A percentile compares a stretch with the other conserved stretches of the same genome.
Conservation (phyloP, 2,797 vertebrate species). For the Miopithecus talapoin region DNA sequence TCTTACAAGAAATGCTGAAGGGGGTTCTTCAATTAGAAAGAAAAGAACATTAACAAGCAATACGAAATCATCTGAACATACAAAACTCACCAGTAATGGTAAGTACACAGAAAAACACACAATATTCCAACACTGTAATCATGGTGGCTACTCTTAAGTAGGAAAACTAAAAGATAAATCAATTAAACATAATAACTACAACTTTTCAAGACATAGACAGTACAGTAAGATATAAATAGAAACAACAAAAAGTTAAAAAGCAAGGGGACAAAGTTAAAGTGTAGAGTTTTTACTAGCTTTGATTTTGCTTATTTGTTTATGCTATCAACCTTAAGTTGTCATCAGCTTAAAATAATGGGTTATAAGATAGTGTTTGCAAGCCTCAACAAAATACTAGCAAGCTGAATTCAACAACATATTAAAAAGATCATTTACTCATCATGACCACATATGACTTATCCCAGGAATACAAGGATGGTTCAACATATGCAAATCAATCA, state of each 20-base stretch:
- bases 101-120: no score
- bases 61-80: no score
- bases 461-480: not conserved
- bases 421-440: not conserved
- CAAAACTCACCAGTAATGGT: no score
- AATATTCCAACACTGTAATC: not conserved
- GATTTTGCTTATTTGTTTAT: not conserved
- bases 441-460: not conserved
- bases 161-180: not conserved
- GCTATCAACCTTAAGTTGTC: not conserved
- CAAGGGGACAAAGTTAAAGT: not conserved
- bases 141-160: not conserved
- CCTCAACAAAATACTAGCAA: not conserved
- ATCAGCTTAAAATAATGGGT: not conserved
- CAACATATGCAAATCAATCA: not conserved
- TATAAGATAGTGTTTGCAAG: not conserved
- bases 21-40: no score
- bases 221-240: not conserved
- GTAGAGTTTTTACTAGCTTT: not conserved
- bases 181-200: not conserved
- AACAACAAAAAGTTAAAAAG: not conserved
- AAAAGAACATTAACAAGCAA: no score
- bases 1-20: no score
- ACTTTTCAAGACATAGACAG: not conserved
- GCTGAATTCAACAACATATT: not conserved